Conservation (phyloP, 1,140 invertebrate species). For the Orchesella cincta region DNA sequence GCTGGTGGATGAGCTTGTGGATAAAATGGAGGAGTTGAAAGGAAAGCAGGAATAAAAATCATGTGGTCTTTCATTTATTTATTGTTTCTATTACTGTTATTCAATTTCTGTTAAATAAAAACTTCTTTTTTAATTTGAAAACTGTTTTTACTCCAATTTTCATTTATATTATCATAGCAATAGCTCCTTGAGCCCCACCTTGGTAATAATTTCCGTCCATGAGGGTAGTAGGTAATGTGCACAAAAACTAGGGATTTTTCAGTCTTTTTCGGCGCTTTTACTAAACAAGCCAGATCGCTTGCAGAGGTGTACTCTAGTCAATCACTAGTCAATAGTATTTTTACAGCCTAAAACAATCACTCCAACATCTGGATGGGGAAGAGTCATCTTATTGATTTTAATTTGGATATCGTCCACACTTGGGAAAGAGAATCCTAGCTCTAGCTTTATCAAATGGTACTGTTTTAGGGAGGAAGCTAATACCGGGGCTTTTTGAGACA, state of each 20-base stretch:
- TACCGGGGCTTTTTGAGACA: not conserved
- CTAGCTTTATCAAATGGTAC: conserved; percentile 28
- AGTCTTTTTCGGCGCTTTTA: not conserved
- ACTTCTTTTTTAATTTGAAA: no score
- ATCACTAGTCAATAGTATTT: not conserved
- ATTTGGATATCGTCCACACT: conserved; percentile 32
- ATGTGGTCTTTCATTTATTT: no score
- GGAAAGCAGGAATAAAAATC: not conserved
- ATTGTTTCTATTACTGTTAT: no score
- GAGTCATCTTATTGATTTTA: conserved; percentile 12
- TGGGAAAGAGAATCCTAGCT: conserved; percentile 31
- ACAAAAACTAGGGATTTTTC: not conserved
- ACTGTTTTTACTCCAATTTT: not conserved
- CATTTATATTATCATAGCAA: not conserved
- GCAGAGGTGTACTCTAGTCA: not conserved
- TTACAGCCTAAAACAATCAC: not conserved
- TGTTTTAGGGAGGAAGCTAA: no score
- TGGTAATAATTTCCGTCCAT: not conserved
- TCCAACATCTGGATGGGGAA: not conserved
- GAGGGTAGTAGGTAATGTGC: not conserved
- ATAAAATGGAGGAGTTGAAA: not conserved
- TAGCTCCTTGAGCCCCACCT: not conserved
- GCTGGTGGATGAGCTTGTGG: not conserved
- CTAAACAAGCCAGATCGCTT: not conserved
- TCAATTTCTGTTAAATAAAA: no score